Conservation (phyloP, 2,113 vertebrate species). For the Lampris megalopsis region DNA sequence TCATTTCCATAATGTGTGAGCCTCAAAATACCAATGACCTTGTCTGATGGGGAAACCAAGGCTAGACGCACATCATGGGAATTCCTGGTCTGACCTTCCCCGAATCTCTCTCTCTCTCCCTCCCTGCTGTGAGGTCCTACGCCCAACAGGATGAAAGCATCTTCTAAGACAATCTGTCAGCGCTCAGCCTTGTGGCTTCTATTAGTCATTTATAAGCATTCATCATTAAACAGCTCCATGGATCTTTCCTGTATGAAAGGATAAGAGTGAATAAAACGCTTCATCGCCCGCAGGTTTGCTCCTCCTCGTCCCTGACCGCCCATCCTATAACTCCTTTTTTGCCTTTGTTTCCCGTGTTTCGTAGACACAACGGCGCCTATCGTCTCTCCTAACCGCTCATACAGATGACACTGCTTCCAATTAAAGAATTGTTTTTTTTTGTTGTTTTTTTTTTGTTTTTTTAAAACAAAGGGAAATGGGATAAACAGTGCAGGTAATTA, state of each 20-base stretch:
- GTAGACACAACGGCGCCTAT: constrained; percentile 27
- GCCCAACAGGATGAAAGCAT: constrained; percentile 26
- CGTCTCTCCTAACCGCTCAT: constrained; percentile 16
- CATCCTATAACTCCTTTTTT: constrained; percentile 23
- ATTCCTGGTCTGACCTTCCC: neutral
- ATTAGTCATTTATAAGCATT: constrained; percentile 59
- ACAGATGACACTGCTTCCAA: constrained; percentile 34
- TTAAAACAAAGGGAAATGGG: constrained; percentile 50
- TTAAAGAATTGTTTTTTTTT: constrained; percentile 28
- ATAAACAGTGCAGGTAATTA: constrained; percentile 76
- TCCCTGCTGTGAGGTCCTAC: constrained; percentile 36
- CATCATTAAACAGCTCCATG: constrained; percentile 62
- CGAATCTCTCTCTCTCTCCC: neutral
- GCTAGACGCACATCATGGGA: constrained; percentile 26
- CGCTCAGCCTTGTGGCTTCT: constrained; percentile 56
- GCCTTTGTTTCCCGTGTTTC: constrained; percentile 27
- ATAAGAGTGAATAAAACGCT: constrained; percentile 49
- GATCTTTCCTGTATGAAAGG: constrained; percentile 50
- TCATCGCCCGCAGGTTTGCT: constrained; percentile 37
- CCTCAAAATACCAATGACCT: constrained; percentile 10
- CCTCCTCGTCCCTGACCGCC: neutral
- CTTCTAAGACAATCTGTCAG: constrained; percentile 58
- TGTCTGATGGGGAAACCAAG: constrained; percentile 24
- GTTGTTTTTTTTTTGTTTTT: constrained; percentile 1
- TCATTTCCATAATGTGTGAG: constrained; percentile 7